Conservation (phyloP, 2,888 invertebrate species). For the Horisme vitalbata region DNA sequence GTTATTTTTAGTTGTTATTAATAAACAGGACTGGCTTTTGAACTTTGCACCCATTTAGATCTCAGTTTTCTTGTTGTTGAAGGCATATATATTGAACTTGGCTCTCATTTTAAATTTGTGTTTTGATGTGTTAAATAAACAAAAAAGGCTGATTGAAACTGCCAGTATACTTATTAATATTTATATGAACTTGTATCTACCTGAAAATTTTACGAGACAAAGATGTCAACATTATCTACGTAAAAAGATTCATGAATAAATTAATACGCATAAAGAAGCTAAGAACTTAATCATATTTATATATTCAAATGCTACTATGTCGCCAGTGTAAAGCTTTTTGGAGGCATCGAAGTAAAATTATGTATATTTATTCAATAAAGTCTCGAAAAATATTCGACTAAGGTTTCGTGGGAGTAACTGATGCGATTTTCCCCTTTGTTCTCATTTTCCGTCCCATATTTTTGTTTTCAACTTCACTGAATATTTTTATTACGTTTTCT, state of each 20-base stretch:
- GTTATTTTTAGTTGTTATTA: no score
- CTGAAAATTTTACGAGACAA: no score
- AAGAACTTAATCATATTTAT: slow-evolving; percentile 30
- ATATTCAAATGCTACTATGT: slow-evolving; percentile 35
- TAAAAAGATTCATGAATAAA: slow-evolving; percentile 29
- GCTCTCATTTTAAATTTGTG: no score
- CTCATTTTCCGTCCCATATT: slow-evolving; percentile 71
- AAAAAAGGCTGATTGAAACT: no score
- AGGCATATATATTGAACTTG: no score
- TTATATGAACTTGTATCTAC: no score
- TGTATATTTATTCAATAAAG: slow-evolving; percentile 76
- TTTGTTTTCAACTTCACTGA: slow-evolving; percentile 74
- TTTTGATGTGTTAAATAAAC: no score
- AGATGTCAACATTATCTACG: slow-evolving; percentile 1
- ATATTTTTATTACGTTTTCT: slow-evolving; percentile 72
- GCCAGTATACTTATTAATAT: no score
- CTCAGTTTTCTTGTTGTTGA: no score
- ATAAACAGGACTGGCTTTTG: no score
- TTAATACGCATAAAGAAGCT: slow-evolving; percentile 23
- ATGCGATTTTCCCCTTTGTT: slow-evolving; percentile 67
- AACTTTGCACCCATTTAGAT: no score
- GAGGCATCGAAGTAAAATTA: slow-evolving; percentile 64
- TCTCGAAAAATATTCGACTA: slow-evolving; percentile 66
- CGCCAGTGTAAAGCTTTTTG: slow-evolving; percentile 54
- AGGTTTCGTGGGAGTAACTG: slow-evolving; percentile 64